A percentile compares a stretch with the other conserved stretches of the same genome.
Evolutionary conservation across 2,888 invertebrate species (phyloP).

Genomic region (Zygogramma bicolorata): DNA sequence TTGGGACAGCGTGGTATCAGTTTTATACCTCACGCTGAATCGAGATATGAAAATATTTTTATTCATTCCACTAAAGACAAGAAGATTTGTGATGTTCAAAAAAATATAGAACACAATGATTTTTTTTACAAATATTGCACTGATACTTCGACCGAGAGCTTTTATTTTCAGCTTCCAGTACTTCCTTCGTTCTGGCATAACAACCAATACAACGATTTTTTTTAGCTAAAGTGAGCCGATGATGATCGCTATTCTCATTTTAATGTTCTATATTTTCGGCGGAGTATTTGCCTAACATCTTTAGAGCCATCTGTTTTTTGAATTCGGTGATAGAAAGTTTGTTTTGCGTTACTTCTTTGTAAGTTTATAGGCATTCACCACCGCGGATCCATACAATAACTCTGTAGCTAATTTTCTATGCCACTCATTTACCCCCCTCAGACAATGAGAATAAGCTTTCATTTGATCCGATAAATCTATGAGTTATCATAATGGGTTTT

Average conservation of each 20-base stretch:
- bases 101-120: not conserved
- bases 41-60: too few relatives aligned
- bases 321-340: not conserved
- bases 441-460: not conserved
- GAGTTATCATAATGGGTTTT: not conserved
- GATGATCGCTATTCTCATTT: not conserved
- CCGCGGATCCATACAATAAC: not conserved
- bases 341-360: not conserved
- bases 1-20: not conserved
- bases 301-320: not conserved
- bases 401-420: not conserved
- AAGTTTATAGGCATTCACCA: not conserved
- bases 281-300: not conserved
- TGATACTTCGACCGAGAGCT: not conserved
- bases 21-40: not conserved
- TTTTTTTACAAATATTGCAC: too few relatives aligned
- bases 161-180: not conserved
- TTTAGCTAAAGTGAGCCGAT: not conserved
- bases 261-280: not conserved
- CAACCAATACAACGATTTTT: not conserved
- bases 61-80: not conserved
- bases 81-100: not conserved
- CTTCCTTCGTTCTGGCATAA: not conserved
- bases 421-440: not conserved
- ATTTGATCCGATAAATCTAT: not conserved